Conservation (phyloP, 1,140 invertebrate genomes). For the Apis dorsata region DNA sequence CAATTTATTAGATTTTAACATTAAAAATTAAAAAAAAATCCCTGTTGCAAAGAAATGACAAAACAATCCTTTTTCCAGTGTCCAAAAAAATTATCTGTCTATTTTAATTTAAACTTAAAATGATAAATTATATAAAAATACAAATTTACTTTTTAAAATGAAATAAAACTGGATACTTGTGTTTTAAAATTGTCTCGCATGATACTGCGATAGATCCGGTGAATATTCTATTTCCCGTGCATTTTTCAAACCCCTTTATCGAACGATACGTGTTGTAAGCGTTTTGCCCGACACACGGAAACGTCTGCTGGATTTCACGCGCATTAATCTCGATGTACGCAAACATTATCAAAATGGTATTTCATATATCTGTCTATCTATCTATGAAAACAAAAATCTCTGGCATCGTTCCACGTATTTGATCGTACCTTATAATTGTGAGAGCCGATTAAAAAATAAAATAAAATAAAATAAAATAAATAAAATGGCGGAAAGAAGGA, state of each 20-base stretch:
- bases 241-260: not conserved
- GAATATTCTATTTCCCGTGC: not conserved
- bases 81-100: too few relatives aligned
- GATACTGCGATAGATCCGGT: not conserved
- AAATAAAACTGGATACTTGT: too few relatives aligned
- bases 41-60: too few relatives aligned
- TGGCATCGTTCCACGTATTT: not conserved
- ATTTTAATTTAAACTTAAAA: not conserved
- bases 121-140: not conserved
- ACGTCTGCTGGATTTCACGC: not conserved
- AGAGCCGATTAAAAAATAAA: not conserved
- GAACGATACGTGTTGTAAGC: not conserved
- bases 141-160: too few relatives aligned
- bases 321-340: not conserved
- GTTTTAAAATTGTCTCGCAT: not conserved
- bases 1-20: too few relatives aligned
- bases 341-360: not conserved
- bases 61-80: too few relatives aligned
- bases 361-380: not conserved
- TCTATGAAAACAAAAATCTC: not conserved
- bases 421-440: too few relatives aligned
- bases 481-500: not conserved
- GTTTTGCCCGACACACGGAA: not conserved
- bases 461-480: not conserved
- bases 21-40: too few relatives aligned